phyloP scores from a whole-genome alignment of 2,797 vertebrate species.

The Paedocypris micromegethes region DNA sequence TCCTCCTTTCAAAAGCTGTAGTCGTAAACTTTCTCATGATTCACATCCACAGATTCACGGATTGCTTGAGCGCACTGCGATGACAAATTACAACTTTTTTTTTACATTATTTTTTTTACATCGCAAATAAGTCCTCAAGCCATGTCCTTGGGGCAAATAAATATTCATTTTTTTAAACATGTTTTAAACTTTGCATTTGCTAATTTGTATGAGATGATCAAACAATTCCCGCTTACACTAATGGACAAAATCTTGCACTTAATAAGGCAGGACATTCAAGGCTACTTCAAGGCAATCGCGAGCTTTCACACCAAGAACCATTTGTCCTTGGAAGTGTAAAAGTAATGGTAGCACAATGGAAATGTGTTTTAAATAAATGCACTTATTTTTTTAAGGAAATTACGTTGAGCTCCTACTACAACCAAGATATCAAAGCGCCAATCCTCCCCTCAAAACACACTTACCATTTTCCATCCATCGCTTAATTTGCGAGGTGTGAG shows the following conservation, averaged over 20 bases:
- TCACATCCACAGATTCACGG: conserved; percentile 1
- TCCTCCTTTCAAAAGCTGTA: conserved; percentile 54
- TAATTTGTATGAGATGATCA: conserved; percentile 37
- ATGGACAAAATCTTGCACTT: conserved; percentile 52
- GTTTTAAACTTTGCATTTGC: conserved; percentile 26
- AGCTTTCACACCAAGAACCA: conserved; percentile 41
- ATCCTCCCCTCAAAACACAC: conserved; percentile 3
- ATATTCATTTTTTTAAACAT: conserved; percentile 33
- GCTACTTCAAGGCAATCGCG: conserved; percentile 41
- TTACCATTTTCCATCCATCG: conserved; percentile 35
- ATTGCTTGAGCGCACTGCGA: not conserved
- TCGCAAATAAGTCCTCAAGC: conserved; percentile 7
- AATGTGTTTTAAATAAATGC: conserved; percentile 53
- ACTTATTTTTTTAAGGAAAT: conserved; percentile 54
- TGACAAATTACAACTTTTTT: no score
- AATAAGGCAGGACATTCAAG: conserved; percentile 37
- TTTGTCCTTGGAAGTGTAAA: conserved; percentile 38
- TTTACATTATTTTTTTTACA: no score
- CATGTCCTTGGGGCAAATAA: conserved; percentile 17
- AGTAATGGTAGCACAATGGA: conserved; percentile 42
- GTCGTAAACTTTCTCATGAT: conserved; percentile 41
- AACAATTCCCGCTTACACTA: conserved; percentile 41
- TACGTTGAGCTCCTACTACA: conserved; percentile 24
- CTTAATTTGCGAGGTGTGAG: conserved; percentile 25
- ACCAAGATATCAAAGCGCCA: conserved; percentile 12